Evolutionary conservation across 2,113 vertebrate genomes (phyloP), one percentile per base, ranked within the genome.

Genomic region (Benitochromis conjunctus): DNA sequence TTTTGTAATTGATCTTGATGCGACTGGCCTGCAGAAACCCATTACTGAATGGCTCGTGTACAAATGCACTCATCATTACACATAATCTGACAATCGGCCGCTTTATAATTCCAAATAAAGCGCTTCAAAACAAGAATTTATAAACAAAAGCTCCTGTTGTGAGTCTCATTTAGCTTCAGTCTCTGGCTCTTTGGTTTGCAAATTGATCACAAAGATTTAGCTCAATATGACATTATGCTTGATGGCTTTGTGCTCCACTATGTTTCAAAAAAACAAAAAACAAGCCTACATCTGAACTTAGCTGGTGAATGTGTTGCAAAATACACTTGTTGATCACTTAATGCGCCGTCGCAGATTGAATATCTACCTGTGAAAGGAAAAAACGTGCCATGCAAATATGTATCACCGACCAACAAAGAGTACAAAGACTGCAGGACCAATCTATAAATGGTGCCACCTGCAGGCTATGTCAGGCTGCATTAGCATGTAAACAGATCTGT

Each of bases 371-470:
- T 62, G 48, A 16, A 78, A 74, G 19, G 19, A 69, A 38, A 11
- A 56, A 21, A 29, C 34, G 29, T 58, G n/a, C 55, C 62, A 79
- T 83, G 86, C 80, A 87, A 82, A 89, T 55, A 86, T 87, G 85
- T 85, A 87, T 87, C 69, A 84, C 46, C 79, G 57, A 71, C 36
- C 19, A 43, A 87, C n/a, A 83, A 69, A 60, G 51, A 79, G 26
- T 57, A 79, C 41, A 76, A 76, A 76, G 88, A 83, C 89, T 86
- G 87, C 77, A 81, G 86, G 78, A 82, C 76, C 57, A 78, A 87
- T 93, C 81, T 88, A 86, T 92, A 88, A 94, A 90, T 88, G 90
- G 79, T 91, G 91, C 94, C 94, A 89, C 92, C 92, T 95, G 90
- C 92, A 94, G 94, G 93, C 92, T 78, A 78, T 38, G 56, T 80